These are phyloP conservation scores for Hybognathus amarus DNA, from an alignment of 2,797 vertebrate genomes.

Conservation along the genomic window DNA sequence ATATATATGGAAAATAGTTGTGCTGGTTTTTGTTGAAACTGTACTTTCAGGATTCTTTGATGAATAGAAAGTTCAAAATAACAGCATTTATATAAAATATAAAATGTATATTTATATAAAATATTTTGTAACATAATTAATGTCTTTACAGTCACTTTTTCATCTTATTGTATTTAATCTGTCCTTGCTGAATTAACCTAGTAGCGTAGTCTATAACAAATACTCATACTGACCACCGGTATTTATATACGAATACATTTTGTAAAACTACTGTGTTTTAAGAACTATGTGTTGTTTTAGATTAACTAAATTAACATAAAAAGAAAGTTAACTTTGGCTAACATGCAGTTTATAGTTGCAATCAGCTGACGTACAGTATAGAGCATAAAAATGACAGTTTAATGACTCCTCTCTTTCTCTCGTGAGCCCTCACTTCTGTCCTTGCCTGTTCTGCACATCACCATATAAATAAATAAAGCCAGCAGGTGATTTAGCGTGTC, in stretches of 20 bases:
- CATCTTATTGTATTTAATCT: not conserved
- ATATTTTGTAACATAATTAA: too few relatives aligned
- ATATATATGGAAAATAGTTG: too few relatives aligned
- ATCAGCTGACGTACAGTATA: not conserved
- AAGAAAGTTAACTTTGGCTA: not conserved
- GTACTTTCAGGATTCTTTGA: not conserved
- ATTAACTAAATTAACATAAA: too few relatives aligned
- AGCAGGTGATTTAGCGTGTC: slow-evolving; percentile 52
- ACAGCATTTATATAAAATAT: not conserved
- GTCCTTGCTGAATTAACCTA: not conserved
- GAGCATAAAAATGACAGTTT: slow-evolving; percentile 4
- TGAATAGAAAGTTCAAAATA: not conserved
- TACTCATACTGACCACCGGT: too few relatives aligned
- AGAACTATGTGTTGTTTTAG: not conserved
- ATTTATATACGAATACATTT: too few relatives aligned
- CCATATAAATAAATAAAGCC: slow-evolving; percentile 48
- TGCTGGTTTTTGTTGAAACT: too few relatives aligned
- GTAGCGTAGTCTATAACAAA: not conserved
- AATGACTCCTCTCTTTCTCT: not conserved
- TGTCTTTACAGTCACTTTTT: not conserved
- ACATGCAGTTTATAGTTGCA: not conserved
- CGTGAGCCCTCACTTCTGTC: slow-evolving; percentile 1
- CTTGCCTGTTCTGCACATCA: slow-evolving; percentile 18
- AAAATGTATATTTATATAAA: too few relatives aligned
- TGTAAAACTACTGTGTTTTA: not conserved